A percentile compares a stretch with the other conserved stretches of the same genome.
These are phyloP conservation scores for Crenuchus spilurus DNA, from an alignment of 2,797 vertebrate species.

Conservation along the genomic window DNA sequence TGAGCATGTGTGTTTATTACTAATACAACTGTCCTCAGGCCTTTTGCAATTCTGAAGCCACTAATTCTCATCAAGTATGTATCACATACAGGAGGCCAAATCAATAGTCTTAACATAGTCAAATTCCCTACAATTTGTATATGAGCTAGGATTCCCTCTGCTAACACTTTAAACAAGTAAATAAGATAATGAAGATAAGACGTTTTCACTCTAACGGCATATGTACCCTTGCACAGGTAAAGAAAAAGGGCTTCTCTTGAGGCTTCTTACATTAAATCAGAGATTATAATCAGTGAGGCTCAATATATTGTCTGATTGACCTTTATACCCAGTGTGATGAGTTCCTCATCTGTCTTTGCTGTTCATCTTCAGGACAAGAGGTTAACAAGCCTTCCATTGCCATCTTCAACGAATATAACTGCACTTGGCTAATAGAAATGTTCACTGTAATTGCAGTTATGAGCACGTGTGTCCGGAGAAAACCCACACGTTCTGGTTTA, in stretches of 20 bases:
- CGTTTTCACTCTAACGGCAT: background rate
- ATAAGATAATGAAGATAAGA: background rate
- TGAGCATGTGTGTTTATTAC: too few species aligned
- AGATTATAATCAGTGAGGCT: conserved; percentile 29
- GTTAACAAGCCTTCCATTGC: conserved; percentile 68
- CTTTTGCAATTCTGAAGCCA: too few species aligned
- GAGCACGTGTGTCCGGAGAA: conserved; percentile 67
- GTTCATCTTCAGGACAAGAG: conserved; percentile 74
- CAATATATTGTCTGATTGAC: conserved; percentile 75
- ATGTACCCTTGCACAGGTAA: background rate
- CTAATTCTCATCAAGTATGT: too few species aligned
- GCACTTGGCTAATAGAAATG: conserved; percentile 68
- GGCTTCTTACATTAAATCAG: background rate
- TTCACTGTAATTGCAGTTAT: conserved; percentile 77
- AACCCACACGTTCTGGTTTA: conserved; percentile 70
- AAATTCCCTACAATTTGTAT: too few species aligned
- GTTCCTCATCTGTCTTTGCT: conserved; percentile 78
- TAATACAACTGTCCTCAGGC: too few species aligned
- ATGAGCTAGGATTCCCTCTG: too few species aligned
- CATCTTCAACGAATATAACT: conserved; percentile 74
- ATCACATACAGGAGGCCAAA: too few species aligned
- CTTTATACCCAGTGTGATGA: conserved; percentile 58
- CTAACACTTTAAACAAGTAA: too few species aligned
- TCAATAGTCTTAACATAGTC: too few species aligned
- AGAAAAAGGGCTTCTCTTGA: background rate